Base-by-base conservation (phyloP, 2,113 vertebrate species). In the Coregonus clupeaformis region DNA sequence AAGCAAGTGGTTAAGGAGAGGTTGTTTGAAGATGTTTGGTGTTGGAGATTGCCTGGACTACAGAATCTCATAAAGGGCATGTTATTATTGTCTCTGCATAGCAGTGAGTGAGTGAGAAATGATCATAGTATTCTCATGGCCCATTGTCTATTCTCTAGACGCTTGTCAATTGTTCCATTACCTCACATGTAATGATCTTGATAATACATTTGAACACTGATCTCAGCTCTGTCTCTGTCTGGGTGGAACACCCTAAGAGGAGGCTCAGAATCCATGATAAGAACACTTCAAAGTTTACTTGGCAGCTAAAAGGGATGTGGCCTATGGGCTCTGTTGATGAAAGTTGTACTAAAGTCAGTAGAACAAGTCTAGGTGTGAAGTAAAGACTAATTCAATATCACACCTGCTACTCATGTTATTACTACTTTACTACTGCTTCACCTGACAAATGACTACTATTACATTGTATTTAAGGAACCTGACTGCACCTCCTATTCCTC, bases 191-290 rank as follows among this genome's bases (percentile, higher is more conserved):
- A 86, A 80, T 78, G 74, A 82, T 82, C 81, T 85, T 80, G 73
- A 86, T 90, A 87, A 85, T 84, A 79, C 83, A 88, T 83, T 85
- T 86, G 81, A 75, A 85, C 81, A 79, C 85, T 83, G 77, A 76
- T 84, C 74, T 80, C 77, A 69, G 74, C 78, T 75, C 36, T 62
- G 63, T 49, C 22, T 81, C 47, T 69, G 52, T 80, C 79, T 87
- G 71, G 77, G 57, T 78, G 76, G 80, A 32, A 62, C 25, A 60
- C 68, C 20, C 65, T 75, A 45, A 45, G 75, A 73, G 57, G 68
- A 82, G 49, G 72, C 68, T 80, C 75, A 80, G 20, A 85, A 80
- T 83, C 82, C 82, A 71, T 85, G 77, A 75, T 77, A 81, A 85
- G 73, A 78, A 77, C 79, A 83, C 85, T 88, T 86, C 60, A 89